phyloP scores from a whole-genome alignment of 2,888 invertebrate genomes.

The Rhopalosiphum nymphaeae region DNA sequence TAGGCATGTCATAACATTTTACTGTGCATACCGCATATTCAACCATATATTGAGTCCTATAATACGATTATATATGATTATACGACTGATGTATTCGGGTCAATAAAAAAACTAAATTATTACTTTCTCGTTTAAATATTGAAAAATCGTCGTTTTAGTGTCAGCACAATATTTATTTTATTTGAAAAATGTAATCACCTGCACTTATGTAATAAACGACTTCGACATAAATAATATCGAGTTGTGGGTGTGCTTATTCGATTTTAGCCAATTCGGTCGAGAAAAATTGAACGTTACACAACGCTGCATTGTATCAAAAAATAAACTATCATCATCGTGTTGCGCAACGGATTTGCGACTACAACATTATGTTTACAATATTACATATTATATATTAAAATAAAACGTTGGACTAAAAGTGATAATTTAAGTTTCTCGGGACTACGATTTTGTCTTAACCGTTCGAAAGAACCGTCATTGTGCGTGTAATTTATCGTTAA shows the following conservation, averaged over 20 bases:
- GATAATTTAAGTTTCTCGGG: too few relatives aligned
- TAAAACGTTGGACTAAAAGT: neutral
- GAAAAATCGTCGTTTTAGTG: neutral
- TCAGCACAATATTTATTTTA: neutral
- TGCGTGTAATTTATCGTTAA: neutral
- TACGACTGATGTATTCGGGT: neutral
- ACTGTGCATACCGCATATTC: neutral
- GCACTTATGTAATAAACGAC: neutral
- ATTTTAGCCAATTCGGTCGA: neutral
- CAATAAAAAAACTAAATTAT: neutral
- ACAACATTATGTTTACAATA: neutral
- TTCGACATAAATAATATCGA: neutral
- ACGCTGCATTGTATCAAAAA: neutral
- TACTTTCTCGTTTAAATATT: neutral
- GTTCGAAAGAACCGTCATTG: neutral
- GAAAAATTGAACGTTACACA: neutral
- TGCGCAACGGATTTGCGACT: neutral
- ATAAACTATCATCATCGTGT: neutral
- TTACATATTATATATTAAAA: neutral
- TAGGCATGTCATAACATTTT: neutral
- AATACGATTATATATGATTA: neutral
- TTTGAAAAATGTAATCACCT: neutral
- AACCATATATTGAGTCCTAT: neutral
- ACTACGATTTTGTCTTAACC: neutral
- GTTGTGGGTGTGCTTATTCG: neutral